A percentile compares a stretch with the other conserved stretches of the same genome.
Evolutionary conservation across 2,888 invertebrate genomes (phyloP).

Genomic region (Pterobdella sp.): DNA sequence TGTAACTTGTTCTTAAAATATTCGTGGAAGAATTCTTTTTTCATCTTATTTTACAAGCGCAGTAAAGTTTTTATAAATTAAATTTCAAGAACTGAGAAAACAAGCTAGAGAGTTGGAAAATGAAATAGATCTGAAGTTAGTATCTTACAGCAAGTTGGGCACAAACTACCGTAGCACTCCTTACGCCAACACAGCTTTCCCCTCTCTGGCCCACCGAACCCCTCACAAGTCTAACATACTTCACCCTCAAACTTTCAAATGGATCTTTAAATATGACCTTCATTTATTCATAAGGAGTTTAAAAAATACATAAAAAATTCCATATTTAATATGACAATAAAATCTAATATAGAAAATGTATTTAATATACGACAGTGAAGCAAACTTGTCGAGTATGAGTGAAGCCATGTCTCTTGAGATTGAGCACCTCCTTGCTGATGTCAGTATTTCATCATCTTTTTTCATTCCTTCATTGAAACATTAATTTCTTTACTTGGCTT

Average conservation of each 20-base stretch:
- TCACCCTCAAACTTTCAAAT: too few relatives aligned
- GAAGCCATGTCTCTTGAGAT: conserved; percentile 86
- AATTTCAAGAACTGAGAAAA: conserved; percentile 68
- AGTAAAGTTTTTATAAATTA: not conserved
- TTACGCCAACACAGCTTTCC: conserved; percentile 7
- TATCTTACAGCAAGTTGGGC: conserved; percentile 87
- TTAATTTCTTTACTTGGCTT: not conserved
- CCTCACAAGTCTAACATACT: conserved; percentile 30
- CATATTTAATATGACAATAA: too few relatives aligned
- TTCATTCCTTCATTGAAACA: not conserved
- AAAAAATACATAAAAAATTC: too few relatives aligned
- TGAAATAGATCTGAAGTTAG: conserved; percentile 89
- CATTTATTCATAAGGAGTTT: too few relatives aligned
- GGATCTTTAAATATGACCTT: too few relatives aligned
- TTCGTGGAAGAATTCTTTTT: not conserved
- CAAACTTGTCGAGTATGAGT: conserved; percentile 62
- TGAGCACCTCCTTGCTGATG: conserved; percentile 60
- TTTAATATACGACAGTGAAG: not conserved
- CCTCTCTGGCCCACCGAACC: conserved; percentile 26
- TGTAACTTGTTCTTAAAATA: not conserved
- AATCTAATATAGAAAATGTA: too few relatives aligned
- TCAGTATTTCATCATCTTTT: conserved; percentile 49
- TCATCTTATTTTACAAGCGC: not conserved
- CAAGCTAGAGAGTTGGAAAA: conserved; percentile 88
- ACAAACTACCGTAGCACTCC: conserved; percentile 52